Conservation (phyloP, 2,113 vertebrate species). For the Xenopus borealis region DNA sequence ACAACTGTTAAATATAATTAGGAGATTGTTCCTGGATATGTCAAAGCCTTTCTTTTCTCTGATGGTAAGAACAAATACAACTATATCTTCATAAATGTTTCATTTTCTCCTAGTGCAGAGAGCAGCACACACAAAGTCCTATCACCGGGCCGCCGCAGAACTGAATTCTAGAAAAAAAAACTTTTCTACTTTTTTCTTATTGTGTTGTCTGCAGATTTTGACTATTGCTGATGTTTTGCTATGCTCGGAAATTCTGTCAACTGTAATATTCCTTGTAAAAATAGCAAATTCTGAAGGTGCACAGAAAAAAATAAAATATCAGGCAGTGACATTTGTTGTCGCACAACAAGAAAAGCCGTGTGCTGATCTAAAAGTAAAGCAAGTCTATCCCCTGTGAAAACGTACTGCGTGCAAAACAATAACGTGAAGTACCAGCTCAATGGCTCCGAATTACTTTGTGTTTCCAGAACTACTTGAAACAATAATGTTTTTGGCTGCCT, state of each 20-base stretch:
- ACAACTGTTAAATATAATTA: too few relatives aligned
- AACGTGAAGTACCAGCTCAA: conserved; percentile 37
- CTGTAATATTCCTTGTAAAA: background rate
- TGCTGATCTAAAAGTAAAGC: conserved; percentile 30
- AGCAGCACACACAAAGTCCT: too few relatives aligned
- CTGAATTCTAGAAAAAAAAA: too few relatives aligned
- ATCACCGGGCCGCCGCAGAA: too few relatives aligned
- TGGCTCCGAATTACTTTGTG: conserved; percentile 30
- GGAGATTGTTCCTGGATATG: too few relatives aligned
- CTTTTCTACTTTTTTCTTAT: too few relatives aligned
- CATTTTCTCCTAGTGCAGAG: too few relatives aligned
- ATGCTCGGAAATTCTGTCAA: background rate
- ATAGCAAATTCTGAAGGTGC: background rate
- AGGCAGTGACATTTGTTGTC: background rate
- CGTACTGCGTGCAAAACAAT: conserved; percentile 33
- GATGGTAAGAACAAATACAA: too few relatives aligned
- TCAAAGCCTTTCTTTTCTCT: too few relatives aligned
- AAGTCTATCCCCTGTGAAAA: conserved; percentile 28
- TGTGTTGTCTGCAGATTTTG: too few relatives aligned
- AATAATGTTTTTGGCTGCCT: conserved; percentile 35
- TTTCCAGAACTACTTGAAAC: conserved; percentile 37
- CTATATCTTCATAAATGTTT: too few relatives aligned
- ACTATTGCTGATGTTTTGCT: background rate
- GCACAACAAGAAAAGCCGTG: background rate
- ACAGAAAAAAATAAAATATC: conserved; percentile 4